A percentile compares a stretch with the other conserved stretches of the same genome.
Evolutionary conservation across 37 sponge, comb jelly and placozoan species (phyloP).

Genomic region (Diacarnus erythraeanus): DNA sequence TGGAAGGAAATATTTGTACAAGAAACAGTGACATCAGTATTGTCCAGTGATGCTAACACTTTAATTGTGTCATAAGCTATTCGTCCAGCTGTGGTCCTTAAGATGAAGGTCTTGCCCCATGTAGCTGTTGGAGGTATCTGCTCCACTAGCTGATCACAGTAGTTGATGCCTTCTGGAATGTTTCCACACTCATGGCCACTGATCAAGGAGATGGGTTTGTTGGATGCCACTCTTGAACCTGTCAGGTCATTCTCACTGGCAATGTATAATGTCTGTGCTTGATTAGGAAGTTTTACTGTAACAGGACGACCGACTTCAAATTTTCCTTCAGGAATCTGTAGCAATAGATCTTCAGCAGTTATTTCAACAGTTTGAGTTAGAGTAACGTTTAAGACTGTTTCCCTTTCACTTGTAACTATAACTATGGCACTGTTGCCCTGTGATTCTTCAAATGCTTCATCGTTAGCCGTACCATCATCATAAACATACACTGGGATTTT

Average conservation of each 20-base stretch:
- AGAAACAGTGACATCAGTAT: conserved; percentile 12
- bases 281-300: not conserved
- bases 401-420: conserved; percentile 16
- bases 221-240: conserved; percentile 36
- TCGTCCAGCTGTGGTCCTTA: not conserved
- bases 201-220: conserved; percentile 42
- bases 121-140: conserved; percentile 52
- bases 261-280: conserved; percentile 27
- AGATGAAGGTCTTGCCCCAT: conserved; percentile 53
- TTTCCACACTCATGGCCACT: conserved; percentile 56
- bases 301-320: not conserved
- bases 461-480: not conserved
- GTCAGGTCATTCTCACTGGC: conserved; percentile 29
- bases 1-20: not conserved
- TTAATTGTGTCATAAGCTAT: conserved; percentile 17
- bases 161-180: conserved; percentile 16
- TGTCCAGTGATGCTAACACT: conserved; percentile 27
- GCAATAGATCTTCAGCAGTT: not conserved
- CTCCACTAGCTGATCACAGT: conserved; percentile 45
- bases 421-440: conserved; percentile 33
- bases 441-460: not conserved
- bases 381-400: conserved; percentile 21
- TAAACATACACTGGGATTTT: not conserved
- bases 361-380: conserved; percentile 25
- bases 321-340: not conserved